These are phyloP conservation scores for Myiozetetes cayanensis DNA, from an alignment of 2,113 vertebrate species.

Conservation along the genomic window DNA sequence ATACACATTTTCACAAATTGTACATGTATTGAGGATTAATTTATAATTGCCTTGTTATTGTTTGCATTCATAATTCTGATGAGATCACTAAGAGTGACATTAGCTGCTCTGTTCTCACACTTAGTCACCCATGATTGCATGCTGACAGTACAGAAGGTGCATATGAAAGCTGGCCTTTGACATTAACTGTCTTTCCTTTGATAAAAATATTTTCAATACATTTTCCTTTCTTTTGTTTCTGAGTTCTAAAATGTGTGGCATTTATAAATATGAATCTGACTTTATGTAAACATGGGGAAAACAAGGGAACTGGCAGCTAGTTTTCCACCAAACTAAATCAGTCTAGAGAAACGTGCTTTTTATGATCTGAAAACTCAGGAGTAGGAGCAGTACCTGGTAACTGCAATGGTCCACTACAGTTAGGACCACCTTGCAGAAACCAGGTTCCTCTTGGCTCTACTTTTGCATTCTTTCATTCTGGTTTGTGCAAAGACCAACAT, in stretches of 20 bases:
- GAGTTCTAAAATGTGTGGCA: background rate
- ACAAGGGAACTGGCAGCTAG: background rate
- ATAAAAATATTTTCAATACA: background rate
- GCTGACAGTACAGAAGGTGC: background rate
- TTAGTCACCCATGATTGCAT: background rate
- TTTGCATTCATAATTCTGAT: background rate
- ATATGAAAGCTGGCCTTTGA: background rate
- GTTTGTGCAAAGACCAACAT: background rate
- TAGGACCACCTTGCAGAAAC: background rate
- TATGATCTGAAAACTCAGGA: background rate
- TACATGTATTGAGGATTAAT: background rate
- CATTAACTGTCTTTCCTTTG: background rate
- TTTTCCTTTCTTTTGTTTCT: background rate
- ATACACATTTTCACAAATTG: background rate
- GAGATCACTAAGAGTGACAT: background rate
- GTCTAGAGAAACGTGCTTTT: background rate
- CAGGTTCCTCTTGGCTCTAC: background rate
- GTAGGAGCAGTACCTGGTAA: fast-evolving
- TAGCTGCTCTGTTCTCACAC: background rate
- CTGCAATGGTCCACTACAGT: background rate
- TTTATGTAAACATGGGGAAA: background rate
- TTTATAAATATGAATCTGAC: background rate
- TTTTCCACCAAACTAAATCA: background rate
- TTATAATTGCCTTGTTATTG: background rate
- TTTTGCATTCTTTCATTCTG: background rate